Evolutionary conservation across 35 echinoderm and acorn worm genomes (phyloP).

Genomic region (Stichopus chloronotus): DNA sequence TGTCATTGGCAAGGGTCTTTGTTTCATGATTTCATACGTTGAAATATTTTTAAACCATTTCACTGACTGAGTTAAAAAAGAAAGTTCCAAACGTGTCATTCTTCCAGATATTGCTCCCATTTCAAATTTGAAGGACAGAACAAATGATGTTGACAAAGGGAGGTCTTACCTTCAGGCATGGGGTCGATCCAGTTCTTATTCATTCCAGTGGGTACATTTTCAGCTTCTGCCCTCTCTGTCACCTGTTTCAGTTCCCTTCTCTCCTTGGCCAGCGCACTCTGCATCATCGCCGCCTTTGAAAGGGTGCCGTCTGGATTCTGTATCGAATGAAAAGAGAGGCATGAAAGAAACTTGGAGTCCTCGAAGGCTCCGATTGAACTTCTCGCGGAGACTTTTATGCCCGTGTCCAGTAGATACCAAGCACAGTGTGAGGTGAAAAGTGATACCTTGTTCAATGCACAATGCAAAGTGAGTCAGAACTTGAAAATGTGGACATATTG

Average conservation of each 20-base stretch:
- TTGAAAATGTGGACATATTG: too few relatives aligned
- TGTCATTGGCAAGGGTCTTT: too few relatives aligned
- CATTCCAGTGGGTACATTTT: slow-evolving; percentile 94
- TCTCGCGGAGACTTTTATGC: neutral
- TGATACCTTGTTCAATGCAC: too few relatives aligned
- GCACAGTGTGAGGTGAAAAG: neutral
- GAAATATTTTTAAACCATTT: too few relatives aligned
- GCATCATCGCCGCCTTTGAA: slow-evolving; percentile 99
- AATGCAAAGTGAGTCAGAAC: too few relatives aligned
- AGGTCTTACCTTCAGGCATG: slow-evolving; percentile 90
- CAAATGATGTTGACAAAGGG: neutral
- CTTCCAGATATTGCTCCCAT: too few relatives aligned
- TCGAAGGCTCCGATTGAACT: neutral
- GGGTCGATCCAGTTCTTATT: slow-evolving; percentile 99
- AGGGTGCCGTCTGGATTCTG: slow-evolving; percentile 98
- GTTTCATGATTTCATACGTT: too few relatives aligned
- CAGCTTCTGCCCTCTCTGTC: slow-evolving; percentile 80
- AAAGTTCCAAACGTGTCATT: too few relatives aligned
- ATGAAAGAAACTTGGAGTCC: neutral
- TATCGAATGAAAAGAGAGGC: neutral
- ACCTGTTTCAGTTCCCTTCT: slow-evolving; percentile 93
- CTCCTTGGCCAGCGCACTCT: slow-evolving; percentile 90
- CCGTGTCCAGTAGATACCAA: neutral
- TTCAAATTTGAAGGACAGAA: too few relatives aligned
- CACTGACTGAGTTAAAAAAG: too few relatives aligned